Percentiles rank a stretch among this genome's conserved stretches.
Conservation (phyloP, 2,113 vertebrate genomes). For the Lota lota region DNA sequence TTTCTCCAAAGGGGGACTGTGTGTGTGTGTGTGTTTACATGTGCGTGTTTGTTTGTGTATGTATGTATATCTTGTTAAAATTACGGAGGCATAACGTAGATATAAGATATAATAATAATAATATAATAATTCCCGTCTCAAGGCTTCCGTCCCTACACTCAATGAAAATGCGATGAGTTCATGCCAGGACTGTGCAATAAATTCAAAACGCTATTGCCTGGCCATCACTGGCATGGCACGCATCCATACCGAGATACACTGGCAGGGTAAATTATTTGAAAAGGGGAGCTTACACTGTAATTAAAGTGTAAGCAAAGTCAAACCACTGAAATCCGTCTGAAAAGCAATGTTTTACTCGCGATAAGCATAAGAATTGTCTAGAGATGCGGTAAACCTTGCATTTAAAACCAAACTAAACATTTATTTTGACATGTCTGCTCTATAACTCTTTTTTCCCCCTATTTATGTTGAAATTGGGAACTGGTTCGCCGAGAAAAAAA, state of each 20-base stretch:
- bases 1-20: constrained; percentile 14
- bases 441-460: constrained; percentile 12
- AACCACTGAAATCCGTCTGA: constrained; percentile 31
- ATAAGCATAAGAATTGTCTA: constrained; percentile 48
- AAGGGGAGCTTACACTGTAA: constrained; percentile 23
- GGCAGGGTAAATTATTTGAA: constrained; percentile 18
- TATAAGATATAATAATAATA: too few species aligned
- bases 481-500: background rate
- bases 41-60: constrained; percentile 1
- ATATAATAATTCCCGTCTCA: background rate
- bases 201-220: constrained; percentile 22
- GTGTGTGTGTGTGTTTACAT: background rate
- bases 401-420: constrained; percentile 30
- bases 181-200: constrained; percentile 30
- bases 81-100: background rate
- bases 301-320: constrained; percentile 30
- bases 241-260: constrained; percentile 32
- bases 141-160: background rate
- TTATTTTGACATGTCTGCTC: constrained; percentile 29
- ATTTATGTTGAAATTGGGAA: constrained; percentile 36
- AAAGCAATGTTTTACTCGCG: constrained; percentile 28
- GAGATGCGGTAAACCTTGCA: constrained; percentile 38
- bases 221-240: constrained; percentile 21
- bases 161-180: background rate
- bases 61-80: background rate